Evolutionary conservation across 2,113 vertebrate genomes (phyloP).

Genomic region (Myanophis thanlyinensis): DNA sequence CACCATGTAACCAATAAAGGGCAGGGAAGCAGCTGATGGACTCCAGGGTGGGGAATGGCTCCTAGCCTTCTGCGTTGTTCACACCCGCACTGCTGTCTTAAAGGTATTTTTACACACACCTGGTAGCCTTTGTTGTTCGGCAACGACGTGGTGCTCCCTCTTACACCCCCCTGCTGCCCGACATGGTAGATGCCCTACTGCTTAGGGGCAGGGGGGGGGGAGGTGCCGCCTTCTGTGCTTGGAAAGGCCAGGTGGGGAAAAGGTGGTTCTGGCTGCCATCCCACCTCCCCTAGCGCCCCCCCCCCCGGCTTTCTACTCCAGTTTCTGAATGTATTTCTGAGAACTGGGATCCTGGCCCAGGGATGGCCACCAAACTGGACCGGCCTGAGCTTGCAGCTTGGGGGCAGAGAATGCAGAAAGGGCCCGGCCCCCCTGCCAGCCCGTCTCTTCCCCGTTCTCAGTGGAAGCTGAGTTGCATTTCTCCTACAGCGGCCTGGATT

Average conservation of each 20-base stretch:
- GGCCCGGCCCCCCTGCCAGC: too few species aligned
- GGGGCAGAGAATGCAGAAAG: neutral
- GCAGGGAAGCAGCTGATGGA: neutral
- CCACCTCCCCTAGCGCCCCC: neutral
- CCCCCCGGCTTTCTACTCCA: neutral
- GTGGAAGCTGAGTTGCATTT: fast-evolving
- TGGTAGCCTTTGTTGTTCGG: neutral
- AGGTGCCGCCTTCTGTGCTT: neutral
- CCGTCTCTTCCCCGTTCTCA: too few species aligned
- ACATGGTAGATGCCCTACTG: neutral
- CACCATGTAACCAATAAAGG: neutral
- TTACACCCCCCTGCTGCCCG: neutral
- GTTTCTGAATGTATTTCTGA: fast-evolving
- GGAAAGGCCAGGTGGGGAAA: neutral
- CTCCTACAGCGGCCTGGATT: too few species aligned
- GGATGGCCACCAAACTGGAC: too few species aligned
- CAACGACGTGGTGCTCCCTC: neutral
- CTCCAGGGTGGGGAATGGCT: neutral
- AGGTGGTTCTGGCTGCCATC: neutral
- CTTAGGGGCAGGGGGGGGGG: neutral
- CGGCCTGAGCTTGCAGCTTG: fast-evolving
- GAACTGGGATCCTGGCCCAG: neutral
- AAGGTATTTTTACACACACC: neutral
- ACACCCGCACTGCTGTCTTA: neutral
- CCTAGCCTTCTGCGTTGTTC: neutral